Conservation (phyloP, 1,140 invertebrate species). For the Heliothis virescens region DNA sequence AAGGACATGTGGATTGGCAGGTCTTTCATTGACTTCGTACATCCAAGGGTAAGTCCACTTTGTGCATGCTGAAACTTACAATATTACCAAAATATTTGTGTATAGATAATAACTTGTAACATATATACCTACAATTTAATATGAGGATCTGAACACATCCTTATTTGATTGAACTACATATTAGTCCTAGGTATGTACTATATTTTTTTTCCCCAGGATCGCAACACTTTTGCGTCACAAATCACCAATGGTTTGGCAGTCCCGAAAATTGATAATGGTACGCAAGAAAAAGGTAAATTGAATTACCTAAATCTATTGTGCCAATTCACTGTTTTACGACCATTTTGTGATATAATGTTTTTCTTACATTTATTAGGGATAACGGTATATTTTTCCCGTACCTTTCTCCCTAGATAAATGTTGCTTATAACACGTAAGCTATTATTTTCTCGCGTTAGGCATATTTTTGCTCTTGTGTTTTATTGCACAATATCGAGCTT, state of each 20-base stretch:
- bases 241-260: conserved; percentile 86
- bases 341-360: neutral
- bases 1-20: conserved; percentile 94
- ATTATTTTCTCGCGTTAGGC: neutral
- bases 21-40: conserved; percentile 95
- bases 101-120: too few relatives aligned
- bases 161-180: too few relatives aligned
- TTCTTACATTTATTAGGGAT: conserved; percentile 7
- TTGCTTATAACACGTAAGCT: neutral
- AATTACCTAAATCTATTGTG: conserved; percentile 55
- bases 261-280: conserved; percentile 79
- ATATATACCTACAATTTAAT: too few relatives aligned
- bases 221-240: conserved; percentile 85
- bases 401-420: conserved; percentile 6
- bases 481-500: conserved; percentile 6
- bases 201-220: conserved; percentile 87
- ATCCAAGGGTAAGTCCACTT: conserved; percentile 89
- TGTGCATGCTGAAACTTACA: too few relatives aligned
- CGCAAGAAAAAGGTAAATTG: conserved; percentile 70
- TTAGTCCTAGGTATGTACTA: too few relatives aligned
- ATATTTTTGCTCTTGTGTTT: neutral
- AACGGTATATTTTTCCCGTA: neutral
- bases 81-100: too few relatives aligned
- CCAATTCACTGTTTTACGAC: conserved; percentile 50
- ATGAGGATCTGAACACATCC: too few relatives aligned